Base-by-base conservation (phyloP, 2,797 vertebrate species). In the Champsocephalus gunnari region DNA sequence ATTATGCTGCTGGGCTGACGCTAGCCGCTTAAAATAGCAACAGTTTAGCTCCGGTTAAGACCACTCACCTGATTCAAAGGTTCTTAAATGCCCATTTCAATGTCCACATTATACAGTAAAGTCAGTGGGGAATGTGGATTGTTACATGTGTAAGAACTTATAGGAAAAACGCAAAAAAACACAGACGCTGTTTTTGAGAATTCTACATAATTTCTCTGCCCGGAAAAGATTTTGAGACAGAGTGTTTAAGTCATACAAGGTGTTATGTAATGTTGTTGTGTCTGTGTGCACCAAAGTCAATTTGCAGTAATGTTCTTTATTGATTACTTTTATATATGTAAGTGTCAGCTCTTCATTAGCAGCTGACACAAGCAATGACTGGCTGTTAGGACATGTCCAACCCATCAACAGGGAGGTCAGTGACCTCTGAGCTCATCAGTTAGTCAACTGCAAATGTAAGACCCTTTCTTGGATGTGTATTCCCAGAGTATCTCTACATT, bases 11-110 rank as follows among this genome's bases (percentile, higher is more conserved):
- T 76, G 69, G 73, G 67, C 84, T 73, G 79, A 86, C 76, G 67
- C 84, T 73, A 79, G 85, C 79, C 83, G 57, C 84, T 73, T 45
- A 83, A 91, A 88, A 90, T 80, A 92, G 84, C 76, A 51, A 4
- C 80, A 70, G 73, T 91, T 90, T 80, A 87, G 86, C 81, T 50
- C 64, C 28, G 2, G 73, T 78, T 88, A 93, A 90, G 81, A 86
- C 84, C 72, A 53, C 76, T 92, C 91, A 85, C 90, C 92, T 93
- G 92, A 93, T 87, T 88, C 87, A 83, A 85, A 68, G 72, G 73
- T 66, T 81, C 66, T 73, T 77, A 75, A 73, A 87, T 79, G 84
- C 75, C 71, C 4, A 44, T 63, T 62, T 81, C 66, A 78, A 55
- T 73, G 64, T 82, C 62, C 66, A 86, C 83, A 80, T 87, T 85